Evolutionary conservation across 30 jellyfish, hydroid and myxozoan species (phyloP).

Genomic region (Mastigias papua): DNA sequence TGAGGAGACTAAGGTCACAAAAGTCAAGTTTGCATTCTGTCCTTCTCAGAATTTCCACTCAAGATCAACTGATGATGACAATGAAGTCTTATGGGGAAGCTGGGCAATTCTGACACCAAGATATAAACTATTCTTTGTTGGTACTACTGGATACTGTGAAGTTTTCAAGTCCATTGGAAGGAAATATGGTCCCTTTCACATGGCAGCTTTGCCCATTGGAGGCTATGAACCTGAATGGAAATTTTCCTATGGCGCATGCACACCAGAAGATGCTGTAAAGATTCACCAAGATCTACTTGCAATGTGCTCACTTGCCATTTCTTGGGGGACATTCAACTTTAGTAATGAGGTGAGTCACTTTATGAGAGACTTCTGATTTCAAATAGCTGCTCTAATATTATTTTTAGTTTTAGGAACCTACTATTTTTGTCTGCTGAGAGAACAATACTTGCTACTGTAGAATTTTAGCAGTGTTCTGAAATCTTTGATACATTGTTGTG

Average conservation of each 20-base stretch:
- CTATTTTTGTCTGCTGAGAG: no score
- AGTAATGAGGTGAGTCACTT: slow-evolving; percentile 93
- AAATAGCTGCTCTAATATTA: no score
- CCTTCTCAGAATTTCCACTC: slow-evolving; percentile 95
- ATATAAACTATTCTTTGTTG: slow-evolving; percentile 89
- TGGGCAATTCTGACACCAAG: slow-evolving; percentile 95
- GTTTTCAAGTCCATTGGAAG: slow-evolving; percentile 96
- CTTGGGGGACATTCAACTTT: slow-evolving; percentile 97
- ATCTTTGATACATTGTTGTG: no score
- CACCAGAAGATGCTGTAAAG: slow-evolving; percentile 98
- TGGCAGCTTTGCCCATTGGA: slow-evolving; percentile 99
- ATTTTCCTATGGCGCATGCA: slow-evolving; percentile 87
- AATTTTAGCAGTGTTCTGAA: no score
- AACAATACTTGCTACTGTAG: no score
- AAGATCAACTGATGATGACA: slow-evolving; percentile 91
- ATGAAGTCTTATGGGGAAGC: slow-evolving; percentile 94
- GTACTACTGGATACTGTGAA: slow-evolving; percentile 94
- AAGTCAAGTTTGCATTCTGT: slow-evolving; percentile 88
- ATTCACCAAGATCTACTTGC: slow-evolving; percentile 94
- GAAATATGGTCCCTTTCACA: slow-evolving; percentile 97
- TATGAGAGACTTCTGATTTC: no score
- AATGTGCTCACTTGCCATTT: slow-evolving; percentile 96
- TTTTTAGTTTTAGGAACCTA: no score
- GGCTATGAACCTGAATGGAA: slow-evolving; percentile 95
- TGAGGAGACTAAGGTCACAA: slow-evolving; percentile 90